Conservation (phyloP, 1,140 invertebrate species). For the Diachasma alloeum region DNA sequence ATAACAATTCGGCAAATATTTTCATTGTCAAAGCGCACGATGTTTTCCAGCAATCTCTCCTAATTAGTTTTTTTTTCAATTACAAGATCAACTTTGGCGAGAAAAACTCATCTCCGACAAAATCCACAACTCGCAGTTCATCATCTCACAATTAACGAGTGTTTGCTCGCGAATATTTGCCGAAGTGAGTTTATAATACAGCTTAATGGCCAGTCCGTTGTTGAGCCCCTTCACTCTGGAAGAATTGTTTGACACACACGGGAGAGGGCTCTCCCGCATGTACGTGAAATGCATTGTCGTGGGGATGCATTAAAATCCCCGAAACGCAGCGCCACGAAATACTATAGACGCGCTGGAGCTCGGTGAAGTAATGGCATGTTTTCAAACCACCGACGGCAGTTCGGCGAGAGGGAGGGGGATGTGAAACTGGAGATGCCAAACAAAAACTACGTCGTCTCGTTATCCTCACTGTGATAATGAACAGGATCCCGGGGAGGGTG, state of each 20-base stretch:
- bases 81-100: no score
- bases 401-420: background rate
- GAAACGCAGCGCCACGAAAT: background rate
- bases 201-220: background rate
- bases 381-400: background rate
- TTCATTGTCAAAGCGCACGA: no score
- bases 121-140: no score
- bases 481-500: background rate
- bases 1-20: no score
- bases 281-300: background rate
- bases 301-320: background rate
- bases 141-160: background rate
- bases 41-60: no score
- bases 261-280: background rate
- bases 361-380: conserved; percentile 28
- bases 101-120: no score
- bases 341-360: background rate
- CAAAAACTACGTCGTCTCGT: conserved; percentile 28
- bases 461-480: conserved; percentile 27
- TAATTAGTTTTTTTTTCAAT: no score
- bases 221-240: background rate
- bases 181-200: background rate
- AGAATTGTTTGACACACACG: background rate
- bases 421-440: conserved; percentile 21
- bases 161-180: background rate